A percentile compares a stretch with the other conserved stretches of the same genome.
Conservation (phyloP, 2,888 invertebrate species). For the Ptychoptera contaminata region DNA sequence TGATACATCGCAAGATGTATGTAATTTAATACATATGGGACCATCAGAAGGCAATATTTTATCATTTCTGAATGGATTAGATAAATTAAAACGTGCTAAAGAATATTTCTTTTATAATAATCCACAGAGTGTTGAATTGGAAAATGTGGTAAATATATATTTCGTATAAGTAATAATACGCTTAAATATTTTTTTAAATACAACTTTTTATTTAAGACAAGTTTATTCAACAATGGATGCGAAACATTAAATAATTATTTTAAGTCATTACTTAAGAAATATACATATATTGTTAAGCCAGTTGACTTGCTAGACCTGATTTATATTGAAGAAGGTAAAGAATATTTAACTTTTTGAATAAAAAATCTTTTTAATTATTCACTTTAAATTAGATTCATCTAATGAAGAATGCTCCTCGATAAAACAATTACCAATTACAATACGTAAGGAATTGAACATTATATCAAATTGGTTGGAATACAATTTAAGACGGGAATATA, state of each 20-base stretch:
- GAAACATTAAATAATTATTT: slow-evolving; percentile 77
- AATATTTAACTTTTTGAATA: too few relatives aligned
- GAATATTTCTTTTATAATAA: slow-evolving; percentile 86
- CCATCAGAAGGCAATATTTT: slow-evolving; percentile 50
- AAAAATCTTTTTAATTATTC: too few relatives aligned
- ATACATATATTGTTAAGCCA: slow-evolving; percentile 74
- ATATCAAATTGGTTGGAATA: slow-evolving; percentile 78
- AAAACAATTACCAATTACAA: slow-evolving; percentile 52
- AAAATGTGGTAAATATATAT: slow-evolving; percentile 57
- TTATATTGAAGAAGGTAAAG: slow-evolving; percentile 55
- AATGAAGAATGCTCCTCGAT: slow-evolving; percentile 44
- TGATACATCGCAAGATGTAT: slow-evolving; percentile 85
- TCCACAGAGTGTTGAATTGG: slow-evolving; percentile 82
- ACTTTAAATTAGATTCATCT: slow-evolving; percentile 33
- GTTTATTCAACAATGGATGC: slow-evolving; percentile 59
- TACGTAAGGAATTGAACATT: slow-evolving; percentile 52
- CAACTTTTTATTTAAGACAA: slow-evolving; percentile 33
- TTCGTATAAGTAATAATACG: neutral
- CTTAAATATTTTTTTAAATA: slow-evolving; percentile 30
- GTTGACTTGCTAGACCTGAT: slow-evolving; percentile 79
- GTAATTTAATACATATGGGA: slow-evolving; percentile 69
- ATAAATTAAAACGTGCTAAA: slow-evolving; percentile 71
- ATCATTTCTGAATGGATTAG: slow-evolving; percentile 54
- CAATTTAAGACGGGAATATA: slow-evolving; percentile 54
- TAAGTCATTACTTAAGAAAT: slow-evolving; percentile 66